phyloP scores from a whole-genome alignment of 2,797 vertebrate genomes.

The Orientallactaga sibirica region DNA sequence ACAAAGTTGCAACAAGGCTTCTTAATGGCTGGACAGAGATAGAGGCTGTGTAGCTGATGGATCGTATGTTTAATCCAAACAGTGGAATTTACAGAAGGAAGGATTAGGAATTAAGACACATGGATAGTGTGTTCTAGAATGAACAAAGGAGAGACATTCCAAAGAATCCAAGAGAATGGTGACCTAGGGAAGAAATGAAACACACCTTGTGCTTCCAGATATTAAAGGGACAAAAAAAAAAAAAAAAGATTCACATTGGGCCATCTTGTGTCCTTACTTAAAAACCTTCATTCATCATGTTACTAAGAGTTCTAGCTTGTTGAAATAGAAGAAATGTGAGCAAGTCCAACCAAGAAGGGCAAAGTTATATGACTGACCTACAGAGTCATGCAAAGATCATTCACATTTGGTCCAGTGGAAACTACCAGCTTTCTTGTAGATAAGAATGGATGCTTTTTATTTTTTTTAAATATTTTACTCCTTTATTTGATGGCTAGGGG shows the following conservation, averaged over 20 bases:
- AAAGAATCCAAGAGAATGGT: not conserved
- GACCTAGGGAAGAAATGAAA: not conserved
- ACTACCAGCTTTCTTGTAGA: not conserved
- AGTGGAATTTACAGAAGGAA: not conserved
- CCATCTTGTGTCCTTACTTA: constrained; percentile 21
- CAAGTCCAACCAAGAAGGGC: not conserved
- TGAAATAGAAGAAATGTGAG: constrained; percentile 17
- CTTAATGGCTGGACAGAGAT: not conserved
- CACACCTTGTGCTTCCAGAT: not conserved
- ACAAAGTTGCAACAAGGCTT: not conserved
- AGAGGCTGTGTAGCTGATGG: not conserved
- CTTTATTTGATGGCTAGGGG: too few species aligned
- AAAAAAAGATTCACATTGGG: not conserved
- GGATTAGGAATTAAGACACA: not conserved
- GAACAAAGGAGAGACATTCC: not conserved
- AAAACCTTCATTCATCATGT: not conserved
- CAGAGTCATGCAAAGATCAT: not conserved
- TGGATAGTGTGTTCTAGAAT: not conserved
- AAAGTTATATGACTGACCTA: not conserved
- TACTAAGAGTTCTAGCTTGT: not conserved
- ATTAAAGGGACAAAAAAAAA: not conserved
- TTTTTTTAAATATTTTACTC: too few species aligned
- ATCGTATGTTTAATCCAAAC: too few species aligned
- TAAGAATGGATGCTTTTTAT: constrained; percentile 26
- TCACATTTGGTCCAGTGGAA: not conserved